phyloP scores from a whole-genome alignment of 2,888 invertebrate genomes.

The Nasonovia ribisnigri region DNA sequence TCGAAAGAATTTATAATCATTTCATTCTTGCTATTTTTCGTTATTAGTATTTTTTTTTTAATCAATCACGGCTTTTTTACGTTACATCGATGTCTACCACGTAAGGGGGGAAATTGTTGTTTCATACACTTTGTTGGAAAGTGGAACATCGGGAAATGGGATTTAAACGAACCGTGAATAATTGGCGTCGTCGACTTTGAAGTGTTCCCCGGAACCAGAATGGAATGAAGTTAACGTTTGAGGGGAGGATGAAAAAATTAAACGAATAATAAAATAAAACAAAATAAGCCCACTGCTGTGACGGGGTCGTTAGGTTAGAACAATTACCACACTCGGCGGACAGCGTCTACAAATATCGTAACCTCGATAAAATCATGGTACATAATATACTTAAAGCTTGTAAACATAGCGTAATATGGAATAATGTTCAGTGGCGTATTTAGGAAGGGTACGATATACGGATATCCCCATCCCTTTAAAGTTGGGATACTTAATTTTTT shows the following conservation, averaged over 20 bases:
- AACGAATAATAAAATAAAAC: neutral
- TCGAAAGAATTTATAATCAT: constrained; percentile 27
- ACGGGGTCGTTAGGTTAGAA: neutral
- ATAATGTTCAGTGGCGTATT: neutral
- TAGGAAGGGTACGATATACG: neutral
- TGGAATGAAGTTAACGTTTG: neutral
- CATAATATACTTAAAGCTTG: neutral
- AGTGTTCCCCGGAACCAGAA: constrained; percentile 32
- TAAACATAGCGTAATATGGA: neutral
- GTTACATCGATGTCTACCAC: neutral
- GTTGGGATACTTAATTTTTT: neutral
- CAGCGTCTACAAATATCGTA: neutral
- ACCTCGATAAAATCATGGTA: neutral
- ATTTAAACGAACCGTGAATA: constrained; percentile 55
- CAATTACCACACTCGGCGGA: neutral
- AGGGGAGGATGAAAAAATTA: neutral
- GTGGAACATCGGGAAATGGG: constrained; percentile 1
- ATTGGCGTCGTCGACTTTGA: constrained; percentile 40
- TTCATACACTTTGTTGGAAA: neutral
- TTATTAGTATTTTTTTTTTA: neutral
- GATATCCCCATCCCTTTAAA: neutral
- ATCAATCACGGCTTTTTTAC: constrained; percentile 37
- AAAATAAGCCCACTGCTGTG: neutral
- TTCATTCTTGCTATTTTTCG: neutral
- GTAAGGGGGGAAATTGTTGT: neutral